phyloP scores from a whole-genome alignment of 2,888 invertebrate genomes.

The Athalia circularis region DNA sequence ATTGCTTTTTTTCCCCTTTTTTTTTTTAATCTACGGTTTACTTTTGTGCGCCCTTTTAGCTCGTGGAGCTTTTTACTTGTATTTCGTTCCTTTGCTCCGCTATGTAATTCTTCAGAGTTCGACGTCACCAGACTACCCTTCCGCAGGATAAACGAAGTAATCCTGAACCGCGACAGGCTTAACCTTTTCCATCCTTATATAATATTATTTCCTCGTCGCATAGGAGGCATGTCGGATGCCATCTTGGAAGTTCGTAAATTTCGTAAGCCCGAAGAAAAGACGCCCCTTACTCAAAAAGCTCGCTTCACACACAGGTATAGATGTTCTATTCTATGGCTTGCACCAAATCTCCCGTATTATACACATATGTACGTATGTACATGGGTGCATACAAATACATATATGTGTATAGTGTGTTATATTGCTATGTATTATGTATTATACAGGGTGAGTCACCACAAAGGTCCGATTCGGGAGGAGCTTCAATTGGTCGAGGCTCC shows the following conservation, averaged over 20 bases:
- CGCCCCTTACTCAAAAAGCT: not conserved
- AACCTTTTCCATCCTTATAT: slow-evolving; percentile 18
- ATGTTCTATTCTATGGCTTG: not conserved
- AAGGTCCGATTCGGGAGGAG: too few relatives aligned
- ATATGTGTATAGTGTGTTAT: not conserved
- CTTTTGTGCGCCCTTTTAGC: too few relatives aligned
- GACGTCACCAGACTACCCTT: not conserved
- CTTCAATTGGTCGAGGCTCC: too few relatives aligned
- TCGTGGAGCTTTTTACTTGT: too few relatives aligned
- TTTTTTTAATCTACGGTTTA: too few relatives aligned
- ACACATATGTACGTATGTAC: not conserved
- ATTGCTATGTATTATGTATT: not conserved
- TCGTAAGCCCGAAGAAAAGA: slow-evolving; percentile 6
- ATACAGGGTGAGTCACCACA: too few relatives aligned
- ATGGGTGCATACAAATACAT: not conserved
- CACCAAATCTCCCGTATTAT: not conserved
- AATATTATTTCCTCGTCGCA: not conserved
- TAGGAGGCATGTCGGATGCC: not conserved
- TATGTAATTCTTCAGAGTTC: not conserved
- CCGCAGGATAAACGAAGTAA: slow-evolving; percentile 22
- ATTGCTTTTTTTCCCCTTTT: too few relatives aligned
- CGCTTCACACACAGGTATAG: not conserved
- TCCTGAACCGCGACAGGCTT: slow-evolving; percentile 36
- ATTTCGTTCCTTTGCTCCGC: not conserved
- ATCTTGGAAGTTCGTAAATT: slow-evolving; percentile 37